phyloP scores from a whole-genome alignment of 2,888 invertebrate genomes.

The Rugalucina vietnamica region DNA sequence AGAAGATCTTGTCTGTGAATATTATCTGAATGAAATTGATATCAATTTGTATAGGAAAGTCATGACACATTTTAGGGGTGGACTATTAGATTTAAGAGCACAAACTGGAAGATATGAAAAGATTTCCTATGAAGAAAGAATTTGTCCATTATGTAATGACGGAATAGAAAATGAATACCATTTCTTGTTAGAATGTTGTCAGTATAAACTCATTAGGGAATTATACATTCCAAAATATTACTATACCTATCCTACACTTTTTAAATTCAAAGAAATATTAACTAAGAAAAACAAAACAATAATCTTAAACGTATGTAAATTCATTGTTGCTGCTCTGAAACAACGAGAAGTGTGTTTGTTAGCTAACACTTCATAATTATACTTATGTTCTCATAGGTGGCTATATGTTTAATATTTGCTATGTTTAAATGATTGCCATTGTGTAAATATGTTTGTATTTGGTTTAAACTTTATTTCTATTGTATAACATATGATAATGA shows the following conservation, averaged over 20 bases:
- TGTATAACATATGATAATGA: too few relatives aligned
- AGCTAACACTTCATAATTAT: too few relatives aligned
- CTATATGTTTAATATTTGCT: too few relatives aligned
- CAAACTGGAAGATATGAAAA: not conserved
- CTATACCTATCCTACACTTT: not conserved
- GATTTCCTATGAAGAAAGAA: not conserved
- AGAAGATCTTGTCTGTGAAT: not conserved
- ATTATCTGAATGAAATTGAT: not conserved
- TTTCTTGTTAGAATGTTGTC: not conserved
- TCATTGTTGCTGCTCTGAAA: too few relatives aligned
- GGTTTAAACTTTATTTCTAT: too few relatives aligned
- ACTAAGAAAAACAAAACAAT: not conserved
- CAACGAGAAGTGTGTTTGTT: too few relatives aligned
- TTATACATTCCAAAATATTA: not conserved
- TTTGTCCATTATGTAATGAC: not conserved
- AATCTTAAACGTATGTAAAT: not conserved
- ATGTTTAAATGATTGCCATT: too few relatives aligned
- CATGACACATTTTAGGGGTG: not conserved
- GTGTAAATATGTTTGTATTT: too few relatives aligned
- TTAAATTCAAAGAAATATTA: not conserved
- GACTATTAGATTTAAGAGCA: not conserved
- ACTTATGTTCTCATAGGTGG: too few relatives aligned
- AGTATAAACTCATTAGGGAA: not conserved
- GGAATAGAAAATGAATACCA: not conserved
- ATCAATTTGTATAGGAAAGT: not conserved